Conservation (phyloP, 2,113 vertebrate species). For the Colistium nudipinnis region DNA sequence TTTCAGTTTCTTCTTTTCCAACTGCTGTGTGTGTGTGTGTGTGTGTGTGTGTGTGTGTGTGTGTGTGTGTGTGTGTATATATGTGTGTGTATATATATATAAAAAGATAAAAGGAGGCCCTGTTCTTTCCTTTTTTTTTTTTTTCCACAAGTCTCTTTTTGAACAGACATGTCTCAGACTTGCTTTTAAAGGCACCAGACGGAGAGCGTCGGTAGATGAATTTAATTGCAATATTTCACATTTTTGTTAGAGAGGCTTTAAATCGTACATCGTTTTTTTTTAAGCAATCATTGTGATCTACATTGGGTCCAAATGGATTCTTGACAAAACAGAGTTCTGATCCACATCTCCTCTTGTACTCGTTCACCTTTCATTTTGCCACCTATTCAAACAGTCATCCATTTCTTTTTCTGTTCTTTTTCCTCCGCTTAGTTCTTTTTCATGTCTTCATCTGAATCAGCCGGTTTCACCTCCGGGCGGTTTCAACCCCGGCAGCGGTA, state of each 20-base stretch:
- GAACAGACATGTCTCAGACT: conserved; percentile 9
- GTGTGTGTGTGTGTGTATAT: too few species aligned
- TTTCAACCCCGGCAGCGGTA: conserved; percentile 25
- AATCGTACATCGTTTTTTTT: conserved; percentile 5
- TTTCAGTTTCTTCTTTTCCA: conserved; percentile 29
- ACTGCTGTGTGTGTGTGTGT: too few species aligned
- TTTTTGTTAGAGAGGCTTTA: conserved; percentile 7
- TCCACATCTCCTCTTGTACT: not conserved
- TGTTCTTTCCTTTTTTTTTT: conserved; percentile 2
- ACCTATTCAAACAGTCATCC: not conserved
- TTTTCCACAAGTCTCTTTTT: not conserved
- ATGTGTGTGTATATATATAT: not conserved
- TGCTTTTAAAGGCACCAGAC: conserved; percentile 5
- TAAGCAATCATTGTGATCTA: not conserved
- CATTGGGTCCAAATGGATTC: not conserved
- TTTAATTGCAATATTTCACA: not conserved
- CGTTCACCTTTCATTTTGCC: conserved; percentile 5
- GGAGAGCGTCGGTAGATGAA: not conserved
- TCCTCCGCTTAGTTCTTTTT: not conserved
- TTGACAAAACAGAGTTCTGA: not conserved
- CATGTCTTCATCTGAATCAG: conserved; percentile 1
- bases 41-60: too few species aligned
- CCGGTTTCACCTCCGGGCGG: not conserved
- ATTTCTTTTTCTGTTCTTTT: conserved; percentile 3
- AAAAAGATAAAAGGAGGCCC: not conserved